These are phyloP conservation scores for Nomada fabriciana DNA, from an alignment of 2,888 invertebrate species.

Conservation along the genomic window DNA sequence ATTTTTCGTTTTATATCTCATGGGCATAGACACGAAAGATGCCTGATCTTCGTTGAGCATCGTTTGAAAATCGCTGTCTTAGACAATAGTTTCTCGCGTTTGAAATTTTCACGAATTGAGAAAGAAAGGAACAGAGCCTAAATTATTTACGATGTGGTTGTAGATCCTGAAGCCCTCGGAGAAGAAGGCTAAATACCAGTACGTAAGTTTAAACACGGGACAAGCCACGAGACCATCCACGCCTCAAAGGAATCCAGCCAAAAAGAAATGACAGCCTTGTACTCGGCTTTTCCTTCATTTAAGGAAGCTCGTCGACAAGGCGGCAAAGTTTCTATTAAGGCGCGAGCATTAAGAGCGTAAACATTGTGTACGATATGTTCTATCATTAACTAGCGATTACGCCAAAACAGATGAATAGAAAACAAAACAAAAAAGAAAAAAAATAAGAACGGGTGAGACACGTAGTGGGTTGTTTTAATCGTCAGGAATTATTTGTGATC, in stretches of 20 bases:
- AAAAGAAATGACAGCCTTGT: conserved; percentile 88
- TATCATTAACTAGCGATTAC: conserved; percentile 54
- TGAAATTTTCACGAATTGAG: no score
- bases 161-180: conserved; percentile 99
- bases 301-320: conserved; percentile 54
- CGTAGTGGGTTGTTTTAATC: conserved; percentile 32
- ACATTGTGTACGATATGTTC: conserved; percentile 49
- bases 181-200: conserved; percentile 99
- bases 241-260: conserved; percentile 90
- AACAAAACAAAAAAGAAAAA: conserved; percentile 11
- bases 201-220: conserved; percentile 92
- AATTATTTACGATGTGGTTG: not conserved
- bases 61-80: no score
- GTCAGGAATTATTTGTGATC: conserved; percentile 46
- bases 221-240: conserved; percentile 89
- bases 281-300: conserved; percentile 74
- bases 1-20: not conserved
- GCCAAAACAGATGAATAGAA: conserved; percentile 32
- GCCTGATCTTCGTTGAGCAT: no score
- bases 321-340: conserved; percentile 35
- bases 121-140: no score
- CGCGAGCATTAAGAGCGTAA: conserved; percentile 46
- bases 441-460: conserved; percentile 20
- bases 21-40: not conserved
- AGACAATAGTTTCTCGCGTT: no score